Percentiles rank a stretch among this genome's conserved stretches.
These are phyloP conservation scores for Oncorhynchus masou DNA, from an alignment of 2,113 vertebrate species.

Conservation along the genomic window DNA sequence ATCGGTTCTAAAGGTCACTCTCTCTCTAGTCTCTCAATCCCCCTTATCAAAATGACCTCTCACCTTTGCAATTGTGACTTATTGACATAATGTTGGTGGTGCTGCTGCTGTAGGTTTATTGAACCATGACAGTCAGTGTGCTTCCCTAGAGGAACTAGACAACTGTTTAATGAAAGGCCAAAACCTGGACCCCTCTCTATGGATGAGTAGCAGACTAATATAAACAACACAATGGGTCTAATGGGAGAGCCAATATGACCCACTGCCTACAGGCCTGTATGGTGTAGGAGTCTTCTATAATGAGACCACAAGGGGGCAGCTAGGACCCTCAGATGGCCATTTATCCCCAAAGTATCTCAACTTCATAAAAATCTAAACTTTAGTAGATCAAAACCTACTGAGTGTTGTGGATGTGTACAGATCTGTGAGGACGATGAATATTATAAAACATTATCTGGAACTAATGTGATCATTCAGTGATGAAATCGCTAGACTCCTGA, in stretches of 20 bases:
- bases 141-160: neutral
- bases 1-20: too few relatives aligned
- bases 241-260: neutral
- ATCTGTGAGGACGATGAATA: neutral
- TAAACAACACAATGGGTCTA: neutral
- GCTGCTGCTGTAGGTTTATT: slow-evolving; percentile 1
- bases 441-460: neutral
- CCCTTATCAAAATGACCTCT: neutral
- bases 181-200: neutral
- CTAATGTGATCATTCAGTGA: neutral
- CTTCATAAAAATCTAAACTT: neutral
- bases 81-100: neutral
- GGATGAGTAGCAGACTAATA: neutral
- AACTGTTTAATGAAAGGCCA: neutral
- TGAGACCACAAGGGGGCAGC: too few relatives aligned
- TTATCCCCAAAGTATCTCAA: neutral
- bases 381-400: neutral
- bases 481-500: neutral
- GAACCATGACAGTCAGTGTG: neutral
- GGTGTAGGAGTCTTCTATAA: too few relatives aligned
- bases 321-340: too few relatives aligned
- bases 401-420: neutral
- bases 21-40: neutral
- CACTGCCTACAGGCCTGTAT: too few relatives aligned
- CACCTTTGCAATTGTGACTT: neutral